Conservation (phyloP, 1,140 invertebrate genomes). For the Neuroterus valhalla region DNA sequence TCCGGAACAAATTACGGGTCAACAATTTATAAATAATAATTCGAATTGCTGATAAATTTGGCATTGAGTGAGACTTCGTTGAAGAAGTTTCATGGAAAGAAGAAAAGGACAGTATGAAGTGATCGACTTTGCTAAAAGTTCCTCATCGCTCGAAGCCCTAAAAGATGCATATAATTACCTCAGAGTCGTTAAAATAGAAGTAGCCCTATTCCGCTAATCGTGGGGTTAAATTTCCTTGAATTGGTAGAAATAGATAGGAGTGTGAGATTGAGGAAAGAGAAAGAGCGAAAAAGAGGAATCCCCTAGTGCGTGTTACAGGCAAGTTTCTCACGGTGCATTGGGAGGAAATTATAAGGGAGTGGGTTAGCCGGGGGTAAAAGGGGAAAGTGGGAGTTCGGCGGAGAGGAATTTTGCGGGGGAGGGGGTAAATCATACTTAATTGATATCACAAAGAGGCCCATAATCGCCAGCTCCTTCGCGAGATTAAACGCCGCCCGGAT, state of each 20-base stretch:
- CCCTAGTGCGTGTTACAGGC: constrained; percentile 68
- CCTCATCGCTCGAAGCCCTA: too few relatives aligned
- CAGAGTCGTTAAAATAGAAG: background rate
- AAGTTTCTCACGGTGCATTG: constrained; percentile 74
- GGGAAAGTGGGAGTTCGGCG: constrained; percentile 29
- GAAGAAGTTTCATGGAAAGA: too few relatives aligned
- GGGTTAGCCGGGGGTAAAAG: constrained; percentile 61
- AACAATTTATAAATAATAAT: too few relatives aligned
- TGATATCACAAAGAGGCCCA: constrained; percentile 69
- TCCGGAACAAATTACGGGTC: too few relatives aligned
- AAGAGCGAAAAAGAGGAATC: constrained; percentile 40
- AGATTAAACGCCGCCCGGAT: constrained; percentile 65
- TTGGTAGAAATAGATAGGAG: constrained; percentile 30
- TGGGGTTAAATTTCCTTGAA: constrained; percentile 2
- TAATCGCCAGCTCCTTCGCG: constrained; percentile 62
- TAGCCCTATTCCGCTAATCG: background rate
- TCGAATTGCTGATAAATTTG: too few relatives aligned
- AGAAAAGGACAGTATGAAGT: too few relatives aligned
- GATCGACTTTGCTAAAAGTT: background rate
- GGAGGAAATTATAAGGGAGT: constrained; percentile 73
- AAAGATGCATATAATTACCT: background rate
- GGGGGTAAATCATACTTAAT: constrained; percentile 69
- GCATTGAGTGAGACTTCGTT: too few relatives aligned
- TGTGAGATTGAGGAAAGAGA: constrained; percentile 46
- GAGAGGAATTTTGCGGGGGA: constrained; percentile 28